These are phyloP conservation scores for Delphinapterus leucas DNA, from an alignment of 2,113 vertebrate species.

Conservation along the genomic window DNA sequence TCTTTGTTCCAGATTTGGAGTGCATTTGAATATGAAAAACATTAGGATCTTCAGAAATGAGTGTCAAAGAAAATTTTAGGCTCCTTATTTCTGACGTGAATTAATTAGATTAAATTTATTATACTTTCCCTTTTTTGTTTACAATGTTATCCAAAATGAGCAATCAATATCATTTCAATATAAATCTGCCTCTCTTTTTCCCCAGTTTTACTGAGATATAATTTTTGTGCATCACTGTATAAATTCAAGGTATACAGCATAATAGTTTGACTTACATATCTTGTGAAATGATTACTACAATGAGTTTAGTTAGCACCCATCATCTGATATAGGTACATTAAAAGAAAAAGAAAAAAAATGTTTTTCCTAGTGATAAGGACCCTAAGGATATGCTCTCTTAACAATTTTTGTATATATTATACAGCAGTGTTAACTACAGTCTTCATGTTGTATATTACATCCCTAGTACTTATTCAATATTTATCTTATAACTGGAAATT, in stretches of 20 bases:
- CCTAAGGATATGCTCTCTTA: not conserved
- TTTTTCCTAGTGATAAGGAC: not conserved
- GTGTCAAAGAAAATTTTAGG: conserved; percentile 11
- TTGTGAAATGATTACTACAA: not conserved
- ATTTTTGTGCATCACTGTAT: not conserved
- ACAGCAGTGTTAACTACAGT: not conserved
- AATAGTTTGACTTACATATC: not conserved
- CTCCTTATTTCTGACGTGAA: not conserved
- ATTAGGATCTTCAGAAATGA: conserved; percentile 35
- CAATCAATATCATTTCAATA: not conserved
- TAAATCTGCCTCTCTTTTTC: not conserved
- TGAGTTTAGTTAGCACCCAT: not conserved
- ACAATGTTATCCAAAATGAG: not conserved
- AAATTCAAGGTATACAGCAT: not conserved
- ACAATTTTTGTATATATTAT: not conserved
- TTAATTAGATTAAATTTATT: conserved; percentile 34
- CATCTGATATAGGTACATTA: not conserved
- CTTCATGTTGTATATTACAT: not conserved
- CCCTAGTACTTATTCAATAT: not conserved
- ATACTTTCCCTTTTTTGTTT: not conserved
- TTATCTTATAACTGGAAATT: not conserved
- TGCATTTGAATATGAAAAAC: conserved; percentile 32
- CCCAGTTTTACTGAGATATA: not conserved
- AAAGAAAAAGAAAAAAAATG: not conserved
- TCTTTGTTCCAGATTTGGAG: conserved; percentile 1